Base-by-base conservation (phyloP, 2,888 invertebrate genomes). In the Oegoconia quadripuncta region DNA sequence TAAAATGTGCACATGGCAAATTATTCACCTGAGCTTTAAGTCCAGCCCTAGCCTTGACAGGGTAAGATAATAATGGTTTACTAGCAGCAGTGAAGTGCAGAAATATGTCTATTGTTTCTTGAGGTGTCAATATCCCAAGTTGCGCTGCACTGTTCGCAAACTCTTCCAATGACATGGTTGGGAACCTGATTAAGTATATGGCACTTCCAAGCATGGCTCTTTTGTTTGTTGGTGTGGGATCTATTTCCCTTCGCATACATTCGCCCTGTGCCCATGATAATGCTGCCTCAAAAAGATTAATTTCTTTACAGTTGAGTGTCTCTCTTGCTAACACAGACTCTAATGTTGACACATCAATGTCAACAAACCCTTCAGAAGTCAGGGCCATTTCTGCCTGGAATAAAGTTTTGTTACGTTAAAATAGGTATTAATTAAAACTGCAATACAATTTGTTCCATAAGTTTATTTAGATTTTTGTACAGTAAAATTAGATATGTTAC, bases 141-240 rank as follows among this genome's bases (percentile, higher is more conserved):
- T 97, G 97, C 12, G 97, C 98, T 11, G 97, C 96, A 52, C 95
- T 95, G 71, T 98, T 97, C 3, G 98, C 98, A 83, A 97, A 98
- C 74, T 88, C 88, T 64, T 97, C 96, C 50, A 98, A 84, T 34
- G 93, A 91, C 98, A 98, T 98, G 8, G 97, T 95, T 3, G 98
- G 97, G 59, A 98, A 95, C 59, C 98, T 91, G 55, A 98, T 93
- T 50, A 97, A 89, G 74, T 95, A 94, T 64, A 98, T 89, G 44
- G 96, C 93, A 65, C 90, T 90, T 18, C 94, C 94, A 37, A 95
- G 81, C 57, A 93, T 92, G 13, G 90, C 89, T 48, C 95, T 88
- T 73, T 93, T 93, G 79, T 97, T 97, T 57, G 92, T 91, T 9
- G 96, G 89, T 0, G 93, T 93, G 0, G 92, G 89, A 38, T 97